Base-by-base conservation (phyloP, 2,113 vertebrate species). In the Melanocharis versteri region DNA sequence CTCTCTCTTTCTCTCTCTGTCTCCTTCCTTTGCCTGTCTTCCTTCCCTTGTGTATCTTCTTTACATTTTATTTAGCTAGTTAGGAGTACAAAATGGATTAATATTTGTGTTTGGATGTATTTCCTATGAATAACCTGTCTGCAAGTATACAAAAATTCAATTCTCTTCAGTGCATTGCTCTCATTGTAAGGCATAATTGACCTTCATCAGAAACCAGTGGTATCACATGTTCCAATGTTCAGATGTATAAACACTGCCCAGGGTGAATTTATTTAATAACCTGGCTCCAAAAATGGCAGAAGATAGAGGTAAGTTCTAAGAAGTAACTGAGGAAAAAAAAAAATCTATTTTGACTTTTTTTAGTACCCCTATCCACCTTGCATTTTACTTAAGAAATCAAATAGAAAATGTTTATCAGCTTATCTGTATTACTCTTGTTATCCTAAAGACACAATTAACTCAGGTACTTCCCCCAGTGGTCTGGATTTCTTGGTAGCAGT, bases 11-110 rank as follows among this genome's bases (percentile, higher is more conserved):
- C 4, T 7, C 6, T 12, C 9, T 4, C 7, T 17, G 6, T 2
- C 4, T 4, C 24, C 1, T 7, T 8, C 24, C 1, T 10, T n/a
- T n/a, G n/a, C n/a, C n/a, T n/a, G n/a, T n/a, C n/a, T n/a, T 9
- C 6, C 26, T 22, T 11, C 11, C 6, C 7, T 11, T 31, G 5
- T 6, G 11, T 11, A 2, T 15, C 4, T 31, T 22, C 12, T 13
- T 66, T 73, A 13, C 9, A 8, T 53, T 80, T 53, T 35, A 3
- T n/a, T 57, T 65, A n/a, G 19, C 22, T 26, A 30, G 15, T 12
- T 17, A 61, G 8, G 21, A 71, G 57, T 26, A 45, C 0, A 56
- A 71, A 65, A 71, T 15, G 2, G 20, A 48, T 54, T 48, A 31
- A 31, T 45, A 37, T 42, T 72, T 51, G 4, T 35, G 4, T 48